phyloP scores from a whole-genome alignment of 2,888 invertebrate genomes.

The Netelia fuscicornis region DNA sequence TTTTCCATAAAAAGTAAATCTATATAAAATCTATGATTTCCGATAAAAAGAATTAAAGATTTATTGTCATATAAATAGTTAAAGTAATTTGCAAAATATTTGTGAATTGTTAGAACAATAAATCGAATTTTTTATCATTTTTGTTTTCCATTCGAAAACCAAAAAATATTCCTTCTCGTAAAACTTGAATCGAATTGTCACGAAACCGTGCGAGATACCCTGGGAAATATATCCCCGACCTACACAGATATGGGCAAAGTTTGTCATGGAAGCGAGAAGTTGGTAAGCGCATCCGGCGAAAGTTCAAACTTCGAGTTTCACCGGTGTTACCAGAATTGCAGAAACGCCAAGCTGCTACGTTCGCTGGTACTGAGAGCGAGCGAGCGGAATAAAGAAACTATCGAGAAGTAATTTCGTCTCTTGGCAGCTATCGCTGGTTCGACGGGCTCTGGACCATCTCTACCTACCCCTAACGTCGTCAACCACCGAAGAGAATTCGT shows the following conservation, averaged over 20 bases:
- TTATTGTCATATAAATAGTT: background rate
- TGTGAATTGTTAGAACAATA: too few species aligned
- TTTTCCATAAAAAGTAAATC: too few species aligned
- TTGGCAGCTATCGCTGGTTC: slow-evolving; percentile 1
- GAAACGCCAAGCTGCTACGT: slow-evolving; percentile 33
- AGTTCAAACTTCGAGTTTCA: slow-evolving; percentile 53
- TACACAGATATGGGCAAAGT: slow-evolving; percentile 42
- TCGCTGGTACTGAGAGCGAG: slow-evolving; percentile 1
- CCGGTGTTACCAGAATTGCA: slow-evolving; percentile 31
- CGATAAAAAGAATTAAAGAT: background rate
- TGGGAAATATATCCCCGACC: background rate
- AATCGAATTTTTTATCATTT: slow-evolving; percentile 14
- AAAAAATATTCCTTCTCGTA: slow-evolving; percentile 9
- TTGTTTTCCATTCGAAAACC: slow-evolving; percentile 10
- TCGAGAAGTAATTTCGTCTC: slow-evolving; percentile 62
- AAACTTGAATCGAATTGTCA: slow-evolving; percentile 57
- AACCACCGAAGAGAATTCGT: slow-evolving; percentile 40
- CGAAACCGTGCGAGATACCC: slow-evolving; percentile 33
- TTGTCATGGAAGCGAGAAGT: slow-evolving; percentile 49
- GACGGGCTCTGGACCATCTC: slow-evolving; percentile 5
- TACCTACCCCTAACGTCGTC: background rate
- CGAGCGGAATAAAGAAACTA: slow-evolving; percentile 58
- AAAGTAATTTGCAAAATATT: background rate
- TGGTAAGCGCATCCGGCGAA: slow-evolving; percentile 49
- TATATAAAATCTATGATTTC: background rate